These are phyloP conservation scores for Lithosia quadra DNA, from an alignment of 2,888 invertebrate genomes.

Conservation along the genomic window DNA sequence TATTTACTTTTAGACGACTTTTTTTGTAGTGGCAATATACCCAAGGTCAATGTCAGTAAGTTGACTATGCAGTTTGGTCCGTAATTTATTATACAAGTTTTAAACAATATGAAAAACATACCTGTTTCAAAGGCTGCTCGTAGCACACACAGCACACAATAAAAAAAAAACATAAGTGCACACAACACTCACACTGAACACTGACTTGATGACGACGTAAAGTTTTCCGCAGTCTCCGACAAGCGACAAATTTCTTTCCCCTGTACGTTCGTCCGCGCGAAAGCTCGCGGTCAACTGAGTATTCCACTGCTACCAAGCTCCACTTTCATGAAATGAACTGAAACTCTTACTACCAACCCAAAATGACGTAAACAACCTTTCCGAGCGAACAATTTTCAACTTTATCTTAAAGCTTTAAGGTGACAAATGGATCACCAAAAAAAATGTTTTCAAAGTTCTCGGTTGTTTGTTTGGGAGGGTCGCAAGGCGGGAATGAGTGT, in stretches of 20 bases:
- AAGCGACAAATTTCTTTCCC: slow-evolving; percentile 45
- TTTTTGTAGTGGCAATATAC: not conserved
- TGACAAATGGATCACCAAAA: slow-evolving; percentile 30
- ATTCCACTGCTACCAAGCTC: slow-evolving; percentile 73
- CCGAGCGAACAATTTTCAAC: slow-evolving; percentile 30
- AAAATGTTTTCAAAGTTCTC: slow-evolving; percentile 83
- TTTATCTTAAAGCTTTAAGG: slow-evolving; percentile 2
- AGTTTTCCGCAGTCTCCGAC: slow-evolving; percentile 70
- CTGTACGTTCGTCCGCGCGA: slow-evolving; percentile 72
- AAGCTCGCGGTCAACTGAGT: slow-evolving; percentile 84
- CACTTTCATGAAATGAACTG: slow-evolving; percentile 85
- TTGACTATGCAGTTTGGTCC: not conserved
- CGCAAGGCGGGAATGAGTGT: slow-evolving; percentile 86
- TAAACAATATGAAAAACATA: slow-evolving; percentile 21
- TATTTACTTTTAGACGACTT: not conserved
- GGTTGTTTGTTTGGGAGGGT: slow-evolving; percentile 86
- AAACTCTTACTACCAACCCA: slow-evolving; percentile 60
- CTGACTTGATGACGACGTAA: slow-evolving; percentile 60
- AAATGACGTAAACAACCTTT: slow-evolving; percentile 59
- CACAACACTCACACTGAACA: slow-evolving; percentile 46
- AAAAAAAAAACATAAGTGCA: slow-evolving; percentile 50
- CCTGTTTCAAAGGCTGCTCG: slow-evolving; percentile 41
- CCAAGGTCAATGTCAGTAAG: not conserved
- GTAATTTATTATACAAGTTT: not conserved
- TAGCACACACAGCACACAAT: slow-evolving; percentile 41